Evolutionary conservation across 2,113 vertebrate genomes (phyloP), one percentile per base, ranked within the genome.

Genomic region (Narcine bancroftii): DNA sequence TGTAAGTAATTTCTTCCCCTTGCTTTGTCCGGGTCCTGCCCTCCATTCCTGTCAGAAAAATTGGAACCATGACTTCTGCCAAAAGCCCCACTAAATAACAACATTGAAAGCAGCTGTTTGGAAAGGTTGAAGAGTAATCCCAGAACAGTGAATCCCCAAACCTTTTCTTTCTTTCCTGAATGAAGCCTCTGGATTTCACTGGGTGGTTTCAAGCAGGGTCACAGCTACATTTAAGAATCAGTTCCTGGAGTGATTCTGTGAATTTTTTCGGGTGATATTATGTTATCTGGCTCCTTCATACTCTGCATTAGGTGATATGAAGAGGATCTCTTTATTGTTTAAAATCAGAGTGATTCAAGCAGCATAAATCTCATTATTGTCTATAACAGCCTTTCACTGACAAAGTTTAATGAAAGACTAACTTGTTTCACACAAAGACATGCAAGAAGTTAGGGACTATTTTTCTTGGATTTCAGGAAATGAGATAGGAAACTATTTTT

Each of bases 381-480:
- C 45, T 39, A 69, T 26, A 29, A 26, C 47, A 91, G 65, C 24
- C 10, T 91, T 69, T 91, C 19, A 26, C 36, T 91, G 13, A 66
- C 36, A 91, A 36, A 65, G 13, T 91, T 91, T 39, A 89, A 39
- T 60, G 39, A 89, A 89, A 91, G 60, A 91, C 69, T n/a, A 69
- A 91, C 89, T 66, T 24, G 36, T 71, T 69, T 91, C 89, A 91
- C 42, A 11, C 45, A 69, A 33, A 91, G 39, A 69, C 63, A 91
- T 63, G 33, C 24, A 69, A 66, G 89, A 91, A 71, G 66, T 39
- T 69, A 47, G 89, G 66, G 39, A 45, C 39, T 91, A 91, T 91
- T 69, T 69, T 69, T 33, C 42, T 47, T 91, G 65, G 89, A 69
- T 47, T 71, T 91, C 42, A 69, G 29, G 21, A 91, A 91, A 42